These are phyloP conservation scores for Formica selysi DNA, from an alignment of 1,140 invertebrate species.

Conservation along the genomic window DNA sequence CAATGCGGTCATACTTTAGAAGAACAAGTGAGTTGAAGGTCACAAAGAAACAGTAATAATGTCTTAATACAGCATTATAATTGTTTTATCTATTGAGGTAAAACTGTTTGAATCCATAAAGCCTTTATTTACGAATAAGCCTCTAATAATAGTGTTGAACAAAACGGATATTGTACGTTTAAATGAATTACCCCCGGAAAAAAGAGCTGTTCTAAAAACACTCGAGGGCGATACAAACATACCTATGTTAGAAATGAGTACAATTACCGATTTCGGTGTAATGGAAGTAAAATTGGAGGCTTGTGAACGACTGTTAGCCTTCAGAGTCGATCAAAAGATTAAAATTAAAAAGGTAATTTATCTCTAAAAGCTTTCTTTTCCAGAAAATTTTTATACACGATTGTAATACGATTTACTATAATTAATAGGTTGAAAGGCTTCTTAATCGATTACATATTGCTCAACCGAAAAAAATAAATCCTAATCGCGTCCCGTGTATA, in stretches of 20 bases:
- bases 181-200: slow-evolving; percentile 90
- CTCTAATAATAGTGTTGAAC: slow-evolving; percentile 96
- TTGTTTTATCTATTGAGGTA: slow-evolving; percentile 76
- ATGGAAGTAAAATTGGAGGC: slow-evolving; percentile 97
- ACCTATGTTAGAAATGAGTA: slow-evolving; percentile 96
- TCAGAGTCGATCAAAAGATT: slow-evolving; percentile 97
- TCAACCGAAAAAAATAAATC: slow-evolving; percentile 94
- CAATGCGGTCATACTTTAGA: slow-evolving; percentile 98
- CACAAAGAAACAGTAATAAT: background rate
- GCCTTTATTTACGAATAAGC: slow-evolving; percentile 98
- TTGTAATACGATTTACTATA: background rate
- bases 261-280: slow-evolving; percentile 96
- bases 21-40: slow-evolving; percentile 91
- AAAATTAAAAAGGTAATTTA: slow-evolving; percentile 92
- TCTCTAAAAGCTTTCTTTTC: background rate
- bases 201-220: slow-evolving; percentile 89
- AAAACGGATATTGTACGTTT: slow-evolving; percentile 96
- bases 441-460: slow-evolving; percentile 98
- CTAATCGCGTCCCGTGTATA: slow-evolving; percentile 92
- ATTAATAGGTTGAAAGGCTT: slow-evolving; percentile 90
- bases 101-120: slow-evolving; percentile 97
- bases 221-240: slow-evolving; percentile 91
- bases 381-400: background rate
- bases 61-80: slow-evolving; percentile 6
- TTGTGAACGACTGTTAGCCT: slow-evolving; percentile 96